phyloP scores from a whole-genome alignment of 2,797 vertebrate species.

The Sebastes hopkinsi region DNA sequence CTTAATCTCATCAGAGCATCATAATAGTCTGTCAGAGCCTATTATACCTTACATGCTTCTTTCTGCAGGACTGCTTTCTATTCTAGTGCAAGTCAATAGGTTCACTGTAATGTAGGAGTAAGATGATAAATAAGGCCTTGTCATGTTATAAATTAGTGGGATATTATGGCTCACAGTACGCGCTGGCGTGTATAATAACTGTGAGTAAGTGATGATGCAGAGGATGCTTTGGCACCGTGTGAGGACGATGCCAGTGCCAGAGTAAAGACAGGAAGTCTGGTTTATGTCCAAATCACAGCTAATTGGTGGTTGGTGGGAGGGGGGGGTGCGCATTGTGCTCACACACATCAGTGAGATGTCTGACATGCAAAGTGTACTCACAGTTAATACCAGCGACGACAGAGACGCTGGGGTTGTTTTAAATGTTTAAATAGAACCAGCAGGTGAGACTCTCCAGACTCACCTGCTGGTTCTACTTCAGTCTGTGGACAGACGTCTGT shows the following conservation, averaged over 20 bases:
- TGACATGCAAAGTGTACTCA: not conserved
- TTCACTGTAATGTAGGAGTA: not conserved
- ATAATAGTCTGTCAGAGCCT: slow-evolving; percentile 47
- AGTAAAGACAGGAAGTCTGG: slow-evolving; percentile 12
- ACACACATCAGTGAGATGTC: not conserved
- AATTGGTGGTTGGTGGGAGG: not conserved
- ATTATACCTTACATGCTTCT: slow-evolving; percentile 43
- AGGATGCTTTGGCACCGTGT: slow-evolving; percentile 12
- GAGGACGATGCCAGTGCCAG: slow-evolving; percentile 11
- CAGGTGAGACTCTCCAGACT: no score
- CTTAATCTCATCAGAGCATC: slow-evolving; percentile 63
- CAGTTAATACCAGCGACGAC: not conserved
- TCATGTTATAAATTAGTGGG: slow-evolving; percentile 21
- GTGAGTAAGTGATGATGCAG: slow-evolving; percentile 30
- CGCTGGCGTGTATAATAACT: slow-evolving; percentile 24
- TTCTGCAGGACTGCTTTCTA: slow-evolving; percentile 17
- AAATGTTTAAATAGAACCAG: no score
- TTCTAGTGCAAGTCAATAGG: slow-evolving; percentile 11
- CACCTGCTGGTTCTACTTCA: no score
- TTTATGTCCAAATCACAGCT: slow-evolving; percentile 11
- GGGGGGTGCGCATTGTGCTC: not conserved
- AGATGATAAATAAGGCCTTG: slow-evolving; percentile 22
- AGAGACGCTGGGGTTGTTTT: not conserved
- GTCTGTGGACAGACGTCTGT: no score
- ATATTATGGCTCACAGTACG: slow-evolving; percentile 24